Percentiles rank a stretch among this genome's conserved stretches.
Evolutionary conservation across 64 coral and sea anemone genomes (phyloP).

Genomic region (Porites australiensis): DNA sequence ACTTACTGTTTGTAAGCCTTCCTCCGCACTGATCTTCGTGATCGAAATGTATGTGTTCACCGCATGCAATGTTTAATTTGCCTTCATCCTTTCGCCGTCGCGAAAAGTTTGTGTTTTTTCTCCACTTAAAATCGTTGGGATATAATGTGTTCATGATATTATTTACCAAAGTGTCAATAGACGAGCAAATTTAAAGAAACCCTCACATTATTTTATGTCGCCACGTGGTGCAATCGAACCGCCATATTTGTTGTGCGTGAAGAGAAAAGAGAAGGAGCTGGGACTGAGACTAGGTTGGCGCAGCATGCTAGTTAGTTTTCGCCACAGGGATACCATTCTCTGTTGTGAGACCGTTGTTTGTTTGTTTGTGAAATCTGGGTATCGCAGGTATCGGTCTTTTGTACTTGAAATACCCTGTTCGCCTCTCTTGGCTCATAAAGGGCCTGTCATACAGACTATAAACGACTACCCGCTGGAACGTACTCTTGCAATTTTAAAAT

Average conservation of each 20-base stretch:
- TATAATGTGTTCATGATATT: neutral
- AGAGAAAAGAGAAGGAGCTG: neutral
- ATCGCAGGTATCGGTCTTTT: too few relatives aligned
- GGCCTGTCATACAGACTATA: too few relatives aligned
- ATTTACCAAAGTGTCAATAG: neutral
- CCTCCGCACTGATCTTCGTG: neutral
- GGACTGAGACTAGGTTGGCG: neutral
- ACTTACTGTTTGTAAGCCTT: neutral
- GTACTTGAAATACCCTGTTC: too few relatives aligned
- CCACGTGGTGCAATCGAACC: slow-evolving; percentile 31
- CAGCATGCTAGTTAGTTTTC: neutral
- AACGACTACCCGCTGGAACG: too few relatives aligned
- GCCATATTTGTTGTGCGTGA: slow-evolving; percentile 27
- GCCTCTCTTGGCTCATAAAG: too few relatives aligned
- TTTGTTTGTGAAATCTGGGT: too few relatives aligned
- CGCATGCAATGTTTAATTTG: neutral
- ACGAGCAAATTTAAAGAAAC: neutral
- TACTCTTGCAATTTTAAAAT: too few relatives aligned
- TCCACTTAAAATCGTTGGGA: neutral
- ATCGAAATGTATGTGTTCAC: neutral
- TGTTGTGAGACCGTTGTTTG: neutral
- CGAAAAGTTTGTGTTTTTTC: neutral
- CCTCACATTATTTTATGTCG: slow-evolving; percentile 1
- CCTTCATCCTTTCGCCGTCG: neutral
- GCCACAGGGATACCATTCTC: neutral